These are phyloP conservation scores for Heliconius hermathena DNA, from an alignment of 1,140 invertebrate genomes.

Conservation along the genomic window DNA sequence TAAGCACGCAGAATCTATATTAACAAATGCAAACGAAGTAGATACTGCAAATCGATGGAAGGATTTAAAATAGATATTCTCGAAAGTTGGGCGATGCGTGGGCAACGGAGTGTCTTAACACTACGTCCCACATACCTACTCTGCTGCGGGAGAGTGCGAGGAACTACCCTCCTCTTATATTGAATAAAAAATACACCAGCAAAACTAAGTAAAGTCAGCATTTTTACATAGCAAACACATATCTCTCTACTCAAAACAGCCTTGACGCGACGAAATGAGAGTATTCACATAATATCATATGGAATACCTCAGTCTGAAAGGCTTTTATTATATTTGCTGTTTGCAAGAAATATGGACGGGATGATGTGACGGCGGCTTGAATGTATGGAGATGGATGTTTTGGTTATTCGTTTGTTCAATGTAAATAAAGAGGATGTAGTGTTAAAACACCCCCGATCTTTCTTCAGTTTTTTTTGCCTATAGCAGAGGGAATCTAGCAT, in stretches of 20 bases:
- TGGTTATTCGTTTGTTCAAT: background rate
- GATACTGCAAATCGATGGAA: too few relatives aligned
- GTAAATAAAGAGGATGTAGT: background rate
- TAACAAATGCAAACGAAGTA: too few relatives aligned
- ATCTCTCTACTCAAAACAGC: background rate
- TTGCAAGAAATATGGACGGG: conserved; percentile 66
- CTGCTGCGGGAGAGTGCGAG: too few relatives aligned
- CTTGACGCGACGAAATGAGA: conserved; percentile 30
- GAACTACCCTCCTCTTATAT: too few relatives aligned
- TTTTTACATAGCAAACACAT: background rate
- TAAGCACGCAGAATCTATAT: too few relatives aligned
- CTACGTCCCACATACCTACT: too few relatives aligned
- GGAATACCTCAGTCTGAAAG: conserved; percentile 44
- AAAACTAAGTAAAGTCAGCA: background rate
- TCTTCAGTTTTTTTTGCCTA: too few relatives aligned
- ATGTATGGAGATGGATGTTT: conserved; percentile 42
- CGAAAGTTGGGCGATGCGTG: too few relatives aligned
- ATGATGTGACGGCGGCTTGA: conserved; percentile 43
- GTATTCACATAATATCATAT: conserved; percentile 39
- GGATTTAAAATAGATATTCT: too few relatives aligned
- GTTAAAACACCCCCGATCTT: background rate
- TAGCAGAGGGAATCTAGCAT: too few relatives aligned
- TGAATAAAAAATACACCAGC: too few relatives aligned
- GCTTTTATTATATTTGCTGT: conserved; percentile 68
- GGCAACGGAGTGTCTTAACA: too few relatives aligned